Evolutionary conservation across 1,140 invertebrate species (phyloP), one percentile per base, ranked within the genome.

Genomic region (Apis florea): DNA sequence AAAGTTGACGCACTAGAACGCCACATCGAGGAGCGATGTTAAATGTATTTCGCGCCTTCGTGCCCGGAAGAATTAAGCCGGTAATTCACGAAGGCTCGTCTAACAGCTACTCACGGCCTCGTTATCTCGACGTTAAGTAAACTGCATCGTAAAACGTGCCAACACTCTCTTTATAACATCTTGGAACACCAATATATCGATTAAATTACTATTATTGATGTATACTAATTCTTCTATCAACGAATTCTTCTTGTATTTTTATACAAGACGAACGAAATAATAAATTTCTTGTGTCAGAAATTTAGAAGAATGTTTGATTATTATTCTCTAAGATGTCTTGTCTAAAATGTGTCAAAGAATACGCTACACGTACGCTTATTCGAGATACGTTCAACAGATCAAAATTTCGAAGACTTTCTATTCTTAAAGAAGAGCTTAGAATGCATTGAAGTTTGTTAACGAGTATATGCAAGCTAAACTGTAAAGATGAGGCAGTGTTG

Each of bases 1-100:
- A 74, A 67, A 75, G 79, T 68, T 80, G 83, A 77, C 71, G 63
- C 72, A 61, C 31, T 58, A n/a, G 74, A 71, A 72, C 79, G 70
- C 40, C 73, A 15, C n/a, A 47, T 47, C 61, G 24, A 10, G 56
- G 19, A 63, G 73, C 73, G 66, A 83, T 63, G 77, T 85, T 85
- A 78, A 87, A 78, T 71, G 78, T 78, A 75, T 85, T 83, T 61
- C 72, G 71, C 64, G 79, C 66, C 59, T 72, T 61, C 69, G 66
- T 77, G 77, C 84, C 68, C 64, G 72, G 78, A 83, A 83, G 84
- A 87, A 85, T 87, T 83, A 85, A 87, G 77, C 80, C 69, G 61
- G 76, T 87, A 79, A 82, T 83, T 83, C 84, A 78, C 63, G 73
- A 83, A 83, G 79, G 85, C 72, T 71, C 83, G 75, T 84, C 83